Percentiles rank a stretch among this genome's conserved stretches.
phyloP scores from a whole-genome alignment of 2,888 invertebrate species.

The Oscheius onirici region DNA sequence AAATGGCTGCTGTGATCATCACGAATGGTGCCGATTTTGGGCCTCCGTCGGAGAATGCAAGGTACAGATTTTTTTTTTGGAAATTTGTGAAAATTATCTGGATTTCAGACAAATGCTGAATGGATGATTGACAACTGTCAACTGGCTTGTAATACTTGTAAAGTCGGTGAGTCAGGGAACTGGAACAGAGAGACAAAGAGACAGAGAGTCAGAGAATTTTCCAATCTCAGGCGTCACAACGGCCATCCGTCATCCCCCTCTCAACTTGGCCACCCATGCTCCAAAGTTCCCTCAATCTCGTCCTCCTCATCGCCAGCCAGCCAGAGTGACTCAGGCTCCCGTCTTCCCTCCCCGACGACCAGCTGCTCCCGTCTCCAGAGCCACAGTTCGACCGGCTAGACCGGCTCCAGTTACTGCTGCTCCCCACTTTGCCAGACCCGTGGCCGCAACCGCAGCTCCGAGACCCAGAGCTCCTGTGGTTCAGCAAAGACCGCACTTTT shows the following conservation, averaged over 20 bases:
- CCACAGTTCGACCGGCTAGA: background rate
- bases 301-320: slow-evolving; percentile 2
- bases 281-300: background rate
- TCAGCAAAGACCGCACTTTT: too few species aligned
- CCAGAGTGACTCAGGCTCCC: background rate
- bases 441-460: too few species aligned
- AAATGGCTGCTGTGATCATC: slow-evolving; percentile 71
- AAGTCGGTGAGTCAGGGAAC: slow-evolving; percentile 22
- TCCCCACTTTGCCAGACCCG: background rate
- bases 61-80: slow-evolving; percentile 17
- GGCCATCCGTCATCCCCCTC: slow-evolving; percentile 17
- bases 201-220: background rate
- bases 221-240: slow-evolving; percentile 11
- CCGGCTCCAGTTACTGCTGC: background rate
- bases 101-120: slow-evolving; percentile 62
- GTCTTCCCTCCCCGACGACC: slow-evolving; percentile 3
- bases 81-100: background rate
- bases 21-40: slow-evolving; percentile 71
- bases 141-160: slow-evolving; percentile 65
- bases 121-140: slow-evolving; percentile 70
- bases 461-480: too few species aligned
- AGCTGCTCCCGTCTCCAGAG: background rate
- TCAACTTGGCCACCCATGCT: background rate
- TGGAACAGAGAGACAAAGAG: background rate
- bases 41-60: slow-evolving; percentile 69